Evolutionary conservation across 2,113 vertebrate genomes (phyloP).

Genomic region (Chelonoidis abingdonii): DNA sequence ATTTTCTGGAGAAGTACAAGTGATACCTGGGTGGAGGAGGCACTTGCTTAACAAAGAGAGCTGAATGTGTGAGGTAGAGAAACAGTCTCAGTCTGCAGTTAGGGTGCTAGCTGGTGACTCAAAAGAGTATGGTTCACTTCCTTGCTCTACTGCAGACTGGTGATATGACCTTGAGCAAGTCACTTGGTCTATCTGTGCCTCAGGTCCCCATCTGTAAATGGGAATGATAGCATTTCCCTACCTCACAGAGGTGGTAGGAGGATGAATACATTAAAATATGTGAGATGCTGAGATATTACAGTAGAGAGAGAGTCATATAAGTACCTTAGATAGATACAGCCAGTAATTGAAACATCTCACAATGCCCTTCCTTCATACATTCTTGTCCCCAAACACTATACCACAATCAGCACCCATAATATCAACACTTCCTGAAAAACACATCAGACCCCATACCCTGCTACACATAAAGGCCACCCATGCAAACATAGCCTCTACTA

Average conservation of each 20-base stretch:
- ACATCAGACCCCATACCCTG: not conserved
- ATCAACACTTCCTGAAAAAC: not conserved
- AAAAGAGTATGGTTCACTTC: not conserved
- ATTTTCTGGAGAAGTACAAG: not conserved
- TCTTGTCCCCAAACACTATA: not conserved
- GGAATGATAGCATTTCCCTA: not conserved
- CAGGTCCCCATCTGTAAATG: not conserved
- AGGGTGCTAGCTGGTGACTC: not conserved
- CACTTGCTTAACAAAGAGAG: not conserved
- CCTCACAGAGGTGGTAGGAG: not conserved
- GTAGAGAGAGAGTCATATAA: not conserved
- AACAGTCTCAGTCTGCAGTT: not conserved
- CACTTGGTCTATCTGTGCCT: not conserved
- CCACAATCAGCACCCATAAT: not conserved
- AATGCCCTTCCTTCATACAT: not conserved
- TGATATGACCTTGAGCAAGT: not conserved
- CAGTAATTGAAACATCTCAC: not conserved
- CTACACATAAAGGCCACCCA: not conserved
- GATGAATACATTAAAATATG: not conserved
- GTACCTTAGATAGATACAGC: not conserved
- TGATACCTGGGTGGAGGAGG: not conserved
- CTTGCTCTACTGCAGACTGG: not conserved
- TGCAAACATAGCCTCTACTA: not conserved
- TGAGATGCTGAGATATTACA: not conserved
- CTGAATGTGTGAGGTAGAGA: not conserved